A percentile compares a stretch with the other conserved stretches of the same genome.
These are phyloP conservation scores for Tribolium madens DNA, from an alignment of 1,140 invertebrate genomes.

Conservation along the genomic window DNA sequence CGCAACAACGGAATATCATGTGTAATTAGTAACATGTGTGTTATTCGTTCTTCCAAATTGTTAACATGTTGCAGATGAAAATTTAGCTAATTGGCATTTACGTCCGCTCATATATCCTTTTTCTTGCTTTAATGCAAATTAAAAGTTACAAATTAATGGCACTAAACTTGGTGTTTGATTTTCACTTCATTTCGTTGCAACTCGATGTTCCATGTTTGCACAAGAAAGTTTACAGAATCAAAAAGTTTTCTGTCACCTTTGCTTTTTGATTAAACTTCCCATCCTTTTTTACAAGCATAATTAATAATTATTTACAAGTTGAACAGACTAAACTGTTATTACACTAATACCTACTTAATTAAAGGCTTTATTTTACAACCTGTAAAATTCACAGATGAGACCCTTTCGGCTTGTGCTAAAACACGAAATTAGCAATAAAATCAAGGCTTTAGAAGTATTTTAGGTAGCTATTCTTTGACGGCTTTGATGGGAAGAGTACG, in stretches of 20 bases:
- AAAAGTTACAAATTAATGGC: not conserved
- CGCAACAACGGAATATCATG: slow-evolving; percentile 1
- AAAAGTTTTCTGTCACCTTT: slow-evolving; percentile 6
- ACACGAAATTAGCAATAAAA: slow-evolving; percentile 12
- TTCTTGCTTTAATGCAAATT: not conserved
- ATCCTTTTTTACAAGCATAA: slow-evolving; percentile 14
- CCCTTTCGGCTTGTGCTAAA: slow-evolving; percentile 12
- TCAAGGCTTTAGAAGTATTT: not conserved
- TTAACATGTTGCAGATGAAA: slow-evolving; percentile 6
- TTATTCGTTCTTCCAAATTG: not conserved
- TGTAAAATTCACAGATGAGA: not conserved
- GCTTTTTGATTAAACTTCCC: slow-evolving; percentile 8
- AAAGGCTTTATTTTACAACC: slow-evolving; percentile 16
- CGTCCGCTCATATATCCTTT: not conserved
- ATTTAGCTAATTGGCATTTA: slow-evolving; percentile 17
- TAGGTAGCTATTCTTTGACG: not conserved
- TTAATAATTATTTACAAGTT: not conserved
- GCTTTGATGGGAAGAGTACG: not conserved
- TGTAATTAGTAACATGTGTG: slow-evolving; percentile 7
- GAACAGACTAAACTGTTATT: not conserved
- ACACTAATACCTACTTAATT: slow-evolving; percentile 26
- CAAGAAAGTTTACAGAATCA: not conserved
- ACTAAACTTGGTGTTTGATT: slow-evolving; percentile 10
- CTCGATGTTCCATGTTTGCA: not conserved
- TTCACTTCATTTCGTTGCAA: not conserved